These are phyloP conservation scores for Anodontia alba DNA, from an alignment of 2,888 invertebrate species.

Conservation along the genomic window DNA sequence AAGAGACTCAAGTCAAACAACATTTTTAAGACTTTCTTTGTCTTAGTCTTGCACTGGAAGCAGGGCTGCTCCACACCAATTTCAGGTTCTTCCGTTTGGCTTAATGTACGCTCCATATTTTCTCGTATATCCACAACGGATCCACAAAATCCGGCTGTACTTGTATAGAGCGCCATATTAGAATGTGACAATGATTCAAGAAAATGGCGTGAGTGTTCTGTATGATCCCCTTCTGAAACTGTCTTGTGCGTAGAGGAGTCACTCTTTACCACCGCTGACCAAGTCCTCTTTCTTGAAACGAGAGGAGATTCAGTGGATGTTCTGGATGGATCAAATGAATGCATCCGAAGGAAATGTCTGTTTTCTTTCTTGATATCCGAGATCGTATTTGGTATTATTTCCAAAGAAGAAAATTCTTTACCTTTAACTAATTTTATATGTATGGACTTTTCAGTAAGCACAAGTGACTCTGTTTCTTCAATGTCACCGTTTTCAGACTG, in stretches of 20 bases:
- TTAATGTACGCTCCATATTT: background rate
- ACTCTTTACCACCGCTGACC: background rate
- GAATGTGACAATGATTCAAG: slow-evolving; percentile 46
- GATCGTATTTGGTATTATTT: background rate
- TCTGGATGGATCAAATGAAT: background rate
- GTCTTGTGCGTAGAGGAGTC: background rate
- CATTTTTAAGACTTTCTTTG: background rate
- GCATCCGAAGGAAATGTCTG: background rate
- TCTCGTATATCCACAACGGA: slow-evolving; percentile 20
- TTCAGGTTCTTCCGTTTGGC: background rate
- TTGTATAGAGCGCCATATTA: slow-evolving; percentile 42
- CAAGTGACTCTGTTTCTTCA: background rate
- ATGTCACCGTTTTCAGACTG: background rate
- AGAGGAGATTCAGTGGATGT: background rate
- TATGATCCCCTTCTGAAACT: background rate
- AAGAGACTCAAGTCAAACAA: slow-evolving; percentile 34
- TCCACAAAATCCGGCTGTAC: slow-evolving; percentile 39
- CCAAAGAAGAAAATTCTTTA: background rate
- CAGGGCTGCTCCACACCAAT: background rate
- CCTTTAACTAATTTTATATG: background rate
- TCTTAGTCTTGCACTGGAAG: background rate
- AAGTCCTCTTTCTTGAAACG: background rate
- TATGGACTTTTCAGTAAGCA: background rate
- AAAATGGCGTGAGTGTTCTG: slow-evolving; percentile 19
- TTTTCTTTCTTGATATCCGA: background rate